A percentile compares a stretch with the other conserved stretches of the same genome.
Evolutionary conservation across 2,888 invertebrate species (phyloP).

Genomic region (Phalera bucephala): DNA sequence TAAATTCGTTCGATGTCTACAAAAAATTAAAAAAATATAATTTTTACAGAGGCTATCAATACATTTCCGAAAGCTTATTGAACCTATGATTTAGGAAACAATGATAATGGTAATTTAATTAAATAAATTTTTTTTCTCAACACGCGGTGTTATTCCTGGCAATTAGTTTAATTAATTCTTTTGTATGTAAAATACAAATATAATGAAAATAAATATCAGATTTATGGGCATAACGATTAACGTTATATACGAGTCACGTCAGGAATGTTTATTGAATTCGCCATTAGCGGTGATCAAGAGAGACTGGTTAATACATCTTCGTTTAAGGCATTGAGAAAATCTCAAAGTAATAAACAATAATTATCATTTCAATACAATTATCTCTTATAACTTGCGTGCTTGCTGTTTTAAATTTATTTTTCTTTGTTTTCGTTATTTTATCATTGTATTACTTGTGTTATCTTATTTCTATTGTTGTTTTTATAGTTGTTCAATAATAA

Average conservation of each 20-base stretch:
- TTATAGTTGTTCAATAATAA: too few relatives aligned
- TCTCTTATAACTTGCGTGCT: not conserved
- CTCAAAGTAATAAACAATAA: not conserved
- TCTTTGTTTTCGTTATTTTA: constrained; percentile 4
- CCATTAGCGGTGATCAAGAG: not conserved
- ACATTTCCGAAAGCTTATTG: too few relatives aligned
- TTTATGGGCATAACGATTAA: constrained; percentile 25
- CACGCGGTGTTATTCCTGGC: constrained; percentile 8
- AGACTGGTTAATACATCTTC: not conserved
- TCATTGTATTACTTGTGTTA: too few relatives aligned
- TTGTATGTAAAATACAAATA: constrained; percentile 30
- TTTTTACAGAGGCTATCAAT: too few relatives aligned
- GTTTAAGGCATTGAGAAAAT: not conserved
- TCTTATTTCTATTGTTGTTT: too few relatives aligned
- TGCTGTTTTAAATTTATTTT: constrained; percentile 1
- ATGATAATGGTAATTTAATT: too few relatives aligned
- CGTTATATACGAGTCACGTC: constrained; percentile 29
- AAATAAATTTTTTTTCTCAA: too few relatives aligned
- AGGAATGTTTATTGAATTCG: constrained; percentile 17
- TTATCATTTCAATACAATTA: not conserved
- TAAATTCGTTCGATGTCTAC: too few relatives aligned
- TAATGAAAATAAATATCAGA: constrained; percentile 34
- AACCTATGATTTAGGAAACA: too few relatives aligned
- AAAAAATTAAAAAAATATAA: too few relatives aligned
- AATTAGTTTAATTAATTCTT: constrained; percentile 27